These are phyloP conservation scores for Taenaris catops DNA, from an alignment of 2,888 invertebrate species.

Conservation along the genomic window DNA sequence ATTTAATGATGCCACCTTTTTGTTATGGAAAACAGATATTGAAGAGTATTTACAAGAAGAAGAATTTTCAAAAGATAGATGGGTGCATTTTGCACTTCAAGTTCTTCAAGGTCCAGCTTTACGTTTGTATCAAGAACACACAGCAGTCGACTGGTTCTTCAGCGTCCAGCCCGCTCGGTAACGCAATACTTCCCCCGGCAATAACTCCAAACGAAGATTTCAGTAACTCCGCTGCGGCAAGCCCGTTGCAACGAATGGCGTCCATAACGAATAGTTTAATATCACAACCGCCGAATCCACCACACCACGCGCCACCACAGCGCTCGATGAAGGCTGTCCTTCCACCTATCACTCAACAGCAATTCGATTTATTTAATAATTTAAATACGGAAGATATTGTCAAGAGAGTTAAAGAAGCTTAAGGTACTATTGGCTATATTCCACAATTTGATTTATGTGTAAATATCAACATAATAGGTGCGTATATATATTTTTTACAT, in stretches of 20 bases:
- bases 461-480: too few species aligned
- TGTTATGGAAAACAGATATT: too few species aligned
- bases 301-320: conserved; percentile 90
- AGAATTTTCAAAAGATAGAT: too few species aligned
- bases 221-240: conserved; percentile 89
- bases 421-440: too few species aligned
- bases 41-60: too few species aligned
- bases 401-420: conserved; percentile 95
- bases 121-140: too few species aligned
- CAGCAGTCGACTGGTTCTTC: conserved; percentile 87
- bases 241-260: conserved; percentile 98
- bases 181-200: conserved; percentile 91
- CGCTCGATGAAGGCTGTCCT: conserved; percentile 97
- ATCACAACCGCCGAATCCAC: conserved; percentile 92
- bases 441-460: too few species aligned
- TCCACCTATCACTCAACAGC: conserved; percentile 98
- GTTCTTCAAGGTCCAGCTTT: too few species aligned
- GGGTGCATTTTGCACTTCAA: too few species aligned
- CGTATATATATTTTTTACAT: too few species aligned
- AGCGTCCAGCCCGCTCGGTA: conserved; percentile 91
- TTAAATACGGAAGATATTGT: conserved; percentile 99
- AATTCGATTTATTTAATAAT: conserved; percentile 98
- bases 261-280: conserved; percentile 98
- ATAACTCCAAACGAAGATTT: conserved; percentile 91
- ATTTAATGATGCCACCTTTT: too few species aligned